Percentiles rank a stretch among this genome's conserved stretches.
Conservation (phyloP, 2,888 invertebrate species). For the Hydrotaea diabolus region DNA sequence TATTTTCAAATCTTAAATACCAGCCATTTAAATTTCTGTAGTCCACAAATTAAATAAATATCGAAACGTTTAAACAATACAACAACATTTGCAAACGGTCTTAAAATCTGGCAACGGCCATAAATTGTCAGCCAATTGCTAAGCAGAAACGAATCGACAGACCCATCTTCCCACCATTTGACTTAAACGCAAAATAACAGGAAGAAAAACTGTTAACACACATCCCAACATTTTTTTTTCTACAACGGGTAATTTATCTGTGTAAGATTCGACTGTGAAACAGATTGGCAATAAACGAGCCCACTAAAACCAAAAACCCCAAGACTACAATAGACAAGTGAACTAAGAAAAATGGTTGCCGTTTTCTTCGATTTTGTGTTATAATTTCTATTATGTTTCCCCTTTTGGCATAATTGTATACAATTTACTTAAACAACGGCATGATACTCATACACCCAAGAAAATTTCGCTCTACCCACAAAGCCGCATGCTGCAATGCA, state of each 20-base stretch:
- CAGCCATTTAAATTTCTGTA: not conserved
- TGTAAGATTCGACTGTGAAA: not conserved
- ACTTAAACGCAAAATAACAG: not conserved
- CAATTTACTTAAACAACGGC: not conserved
- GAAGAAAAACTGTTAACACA: not conserved
- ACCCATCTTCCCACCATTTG: not conserved
- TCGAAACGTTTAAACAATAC: not conserved
- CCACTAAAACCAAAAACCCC: too few relatives aligned
- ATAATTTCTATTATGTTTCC: conserved; percentile 7
- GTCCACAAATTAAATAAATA: not conserved
- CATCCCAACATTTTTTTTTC: not conserved
- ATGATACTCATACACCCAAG: not conserved
- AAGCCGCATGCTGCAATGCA: too few relatives aligned
- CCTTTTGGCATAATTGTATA: not conserved
- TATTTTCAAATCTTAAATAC: not conserved
- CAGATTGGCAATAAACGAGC: not conserved
- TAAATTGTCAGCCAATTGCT: not conserved
- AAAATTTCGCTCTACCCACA: not conserved
- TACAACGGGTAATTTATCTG: not conserved
- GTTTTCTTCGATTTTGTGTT: not conserved
- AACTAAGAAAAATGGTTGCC: not conserved
- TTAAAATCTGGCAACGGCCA: not conserved
- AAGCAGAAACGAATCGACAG: not conserved
- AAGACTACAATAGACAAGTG: not conserved
- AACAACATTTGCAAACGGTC: not conserved